A percentile compares a stretch with the other conserved stretches of the same genome.
phyloP scores from a whole-genome alignment of 2,888 invertebrate genomes.

The Erannis defoliaria region DNA sequence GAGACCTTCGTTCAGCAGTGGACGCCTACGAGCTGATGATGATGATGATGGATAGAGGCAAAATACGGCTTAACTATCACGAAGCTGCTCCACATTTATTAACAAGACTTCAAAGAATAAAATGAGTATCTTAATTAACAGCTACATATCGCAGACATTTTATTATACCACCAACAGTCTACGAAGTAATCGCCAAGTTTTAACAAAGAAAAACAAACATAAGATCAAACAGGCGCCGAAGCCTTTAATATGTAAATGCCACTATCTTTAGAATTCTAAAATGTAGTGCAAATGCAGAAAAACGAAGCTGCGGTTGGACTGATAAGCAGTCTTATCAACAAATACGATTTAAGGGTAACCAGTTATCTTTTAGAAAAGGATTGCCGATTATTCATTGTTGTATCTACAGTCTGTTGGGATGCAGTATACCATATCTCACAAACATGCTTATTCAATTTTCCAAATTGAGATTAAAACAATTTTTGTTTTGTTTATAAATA shows the following conservation, averaged over 20 bases:
- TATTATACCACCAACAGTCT: neutral
- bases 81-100: too few relatives aligned
- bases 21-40: too few relatives aligned
- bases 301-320: slow-evolving; percentile 26
- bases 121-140: slow-evolving; percentile 13
- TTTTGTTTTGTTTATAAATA: too few relatives aligned
- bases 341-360: slow-evolving; percentile 38
- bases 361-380: slow-evolving; percentile 39
- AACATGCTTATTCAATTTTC: slow-evolving; percentile 44
- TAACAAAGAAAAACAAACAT: slow-evolving; percentile 10
- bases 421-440: slow-evolving; percentile 44
- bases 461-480: slow-evolving; percentile 19
- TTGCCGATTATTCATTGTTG: slow-evolving; percentile 40
- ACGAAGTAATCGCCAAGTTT: slow-evolving; percentile 1
- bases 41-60: too few relatives aligned
- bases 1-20: too few relatives aligned
- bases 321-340: slow-evolving; percentile 33
- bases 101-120: too few relatives aligned
- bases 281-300: slow-evolving; percentile 29
- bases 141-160: slow-evolving; percentile 9
- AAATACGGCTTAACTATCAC: too few relatives aligned
- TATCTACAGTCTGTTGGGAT: neutral
- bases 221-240: slow-evolving; percentile 28
- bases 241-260: slow-evolving; percentile 29
- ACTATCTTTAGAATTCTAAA: slow-evolving; percentile 29